Percentiles rank a stretch among this genome's conserved stretches.
Conservation (phyloP, 2,888 invertebrate genomes). For the Eulithis testata region DNA sequence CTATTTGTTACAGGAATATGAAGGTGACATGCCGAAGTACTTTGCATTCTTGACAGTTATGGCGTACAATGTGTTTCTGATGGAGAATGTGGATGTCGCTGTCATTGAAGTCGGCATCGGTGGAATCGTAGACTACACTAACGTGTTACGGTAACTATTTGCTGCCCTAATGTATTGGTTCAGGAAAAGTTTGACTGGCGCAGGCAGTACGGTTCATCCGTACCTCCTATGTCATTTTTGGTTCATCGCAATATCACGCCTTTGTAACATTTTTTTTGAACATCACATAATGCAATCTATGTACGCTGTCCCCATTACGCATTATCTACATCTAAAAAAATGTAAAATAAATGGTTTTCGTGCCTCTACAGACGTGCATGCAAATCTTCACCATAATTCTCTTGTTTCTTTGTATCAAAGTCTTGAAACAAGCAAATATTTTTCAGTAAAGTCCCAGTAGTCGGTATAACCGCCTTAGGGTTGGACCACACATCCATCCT, state of each 20-base stretch:
- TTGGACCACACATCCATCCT: constrained; percentile 94
- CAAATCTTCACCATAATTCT: not conserved
- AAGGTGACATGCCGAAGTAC: constrained; percentile 94
- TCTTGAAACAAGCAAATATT: not conserved
- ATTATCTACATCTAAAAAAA: too few relatives aligned
- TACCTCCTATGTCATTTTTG: not conserved
- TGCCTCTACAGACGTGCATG: too few relatives aligned
- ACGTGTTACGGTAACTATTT: constrained; percentile 89
- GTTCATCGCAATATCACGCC: not conserved
- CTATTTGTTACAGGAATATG: constrained; percentile 69
- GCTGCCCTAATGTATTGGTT: too few relatives aligned
- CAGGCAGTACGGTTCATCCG: not conserved
- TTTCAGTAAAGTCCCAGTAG: constrained; percentile 90
- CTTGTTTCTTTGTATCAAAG: too few relatives aligned
- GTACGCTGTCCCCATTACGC: too few relatives aligned
- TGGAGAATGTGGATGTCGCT: constrained; percentile 95
- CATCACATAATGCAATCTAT: too few relatives aligned
- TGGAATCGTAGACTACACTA: constrained; percentile 97
- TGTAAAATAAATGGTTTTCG: too few relatives aligned
- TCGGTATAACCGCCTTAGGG: constrained; percentile 96
- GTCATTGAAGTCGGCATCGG: constrained; percentile 99
- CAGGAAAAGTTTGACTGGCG: not conserved
- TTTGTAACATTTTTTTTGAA: not conserved
- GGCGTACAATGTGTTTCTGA: constrained; percentile 94
- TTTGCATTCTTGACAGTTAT: constrained; percentile 97